Percentiles rank a stretch among this genome's conserved stretches.
Evolutionary conservation across 2,797 vertebrate genomes (phyloP).

Genomic region (Neomorphus geoffroyi): DNA sequence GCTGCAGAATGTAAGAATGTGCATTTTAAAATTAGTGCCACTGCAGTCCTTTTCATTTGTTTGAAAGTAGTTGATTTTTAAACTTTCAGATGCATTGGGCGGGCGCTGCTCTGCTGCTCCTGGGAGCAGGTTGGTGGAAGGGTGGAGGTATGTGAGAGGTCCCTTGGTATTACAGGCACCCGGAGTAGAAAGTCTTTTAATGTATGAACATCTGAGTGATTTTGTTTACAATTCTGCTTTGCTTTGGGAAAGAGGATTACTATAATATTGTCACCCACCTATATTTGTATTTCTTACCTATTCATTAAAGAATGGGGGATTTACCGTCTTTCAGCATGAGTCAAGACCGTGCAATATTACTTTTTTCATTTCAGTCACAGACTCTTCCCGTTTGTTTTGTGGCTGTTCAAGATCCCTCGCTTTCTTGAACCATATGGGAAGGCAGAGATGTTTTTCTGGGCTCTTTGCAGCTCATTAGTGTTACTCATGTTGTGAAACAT

Average conservation of each 20-base stretch:
- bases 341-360: neutral
- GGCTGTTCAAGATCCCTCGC: neutral
- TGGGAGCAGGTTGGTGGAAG: neutral
- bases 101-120: neutral
- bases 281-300: neutral
- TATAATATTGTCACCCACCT: neutral
- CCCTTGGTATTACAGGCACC: neutral
- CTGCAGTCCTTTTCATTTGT: neutral
- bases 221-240: neutral
- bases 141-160: neutral
- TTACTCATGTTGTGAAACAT: slow-evolving; percentile 60
- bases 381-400: neutral
- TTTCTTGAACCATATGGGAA: slow-evolving; percentile 35
- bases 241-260: neutral
- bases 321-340: neutral
- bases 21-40: accelerated
- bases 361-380: neutral
- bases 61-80: neutral
- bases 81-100: neutral
- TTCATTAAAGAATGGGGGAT: neutral
- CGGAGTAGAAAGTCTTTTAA: neutral
- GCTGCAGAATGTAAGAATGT: neutral
- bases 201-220: neutral
- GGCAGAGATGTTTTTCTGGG: slow-evolving; percentile 46
- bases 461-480: slow-evolving; percentile 42